phyloP scores from a whole-genome alignment of 1,140 invertebrate genomes.

The Drosophila nigrodunni region DNA sequence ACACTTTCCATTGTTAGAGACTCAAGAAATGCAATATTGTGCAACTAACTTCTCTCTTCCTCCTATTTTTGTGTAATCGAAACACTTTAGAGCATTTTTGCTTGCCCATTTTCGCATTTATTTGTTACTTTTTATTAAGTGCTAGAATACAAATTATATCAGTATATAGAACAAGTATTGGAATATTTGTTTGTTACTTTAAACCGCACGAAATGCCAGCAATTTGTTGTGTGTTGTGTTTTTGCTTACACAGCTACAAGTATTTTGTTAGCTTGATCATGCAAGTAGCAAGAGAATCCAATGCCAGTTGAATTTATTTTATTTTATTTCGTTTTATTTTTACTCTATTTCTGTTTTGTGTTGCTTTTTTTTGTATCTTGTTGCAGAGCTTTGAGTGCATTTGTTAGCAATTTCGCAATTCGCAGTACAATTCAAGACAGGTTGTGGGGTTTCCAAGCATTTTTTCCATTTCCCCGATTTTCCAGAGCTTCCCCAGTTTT shows the following conservation, averaged over 20 bases:
- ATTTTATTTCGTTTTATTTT: conserved; percentile 12
- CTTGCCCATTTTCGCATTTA: background rate
- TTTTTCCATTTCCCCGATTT: background rate
- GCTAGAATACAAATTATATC: conserved; percentile 1
- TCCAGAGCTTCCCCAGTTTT: background rate
- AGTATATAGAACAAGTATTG: conserved; percentile 2
- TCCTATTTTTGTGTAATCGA: no score
- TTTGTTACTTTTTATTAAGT: conserved; percentile 2
- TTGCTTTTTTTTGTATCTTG: conserved; percentile 24
- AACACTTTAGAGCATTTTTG: background rate
- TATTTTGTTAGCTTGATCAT: conserved; percentile 26
- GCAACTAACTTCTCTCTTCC: no score
- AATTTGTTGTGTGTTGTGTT: conserved; percentile 28
- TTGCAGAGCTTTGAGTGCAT: conserved; percentile 57
- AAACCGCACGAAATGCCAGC: conserved; percentile 41
- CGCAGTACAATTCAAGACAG: conserved; percentile 1
- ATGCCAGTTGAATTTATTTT: conserved; percentile 23
- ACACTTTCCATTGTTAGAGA: no score
- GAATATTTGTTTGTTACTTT: conserved; percentile 6
- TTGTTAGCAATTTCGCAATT: conserved; percentile 52
- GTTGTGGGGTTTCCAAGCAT: conserved; percentile 30
- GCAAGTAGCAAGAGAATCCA: background rate
- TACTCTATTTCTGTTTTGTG: conserved; percentile 1
- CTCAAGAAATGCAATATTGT: no score
- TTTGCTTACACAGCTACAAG: conserved; percentile 19